Evolutionary conservation across 1,140 invertebrate genomes (phyloP), one percentile per base, ranked within the genome.

Genomic region (Lordiphosa mommai): DNA sequence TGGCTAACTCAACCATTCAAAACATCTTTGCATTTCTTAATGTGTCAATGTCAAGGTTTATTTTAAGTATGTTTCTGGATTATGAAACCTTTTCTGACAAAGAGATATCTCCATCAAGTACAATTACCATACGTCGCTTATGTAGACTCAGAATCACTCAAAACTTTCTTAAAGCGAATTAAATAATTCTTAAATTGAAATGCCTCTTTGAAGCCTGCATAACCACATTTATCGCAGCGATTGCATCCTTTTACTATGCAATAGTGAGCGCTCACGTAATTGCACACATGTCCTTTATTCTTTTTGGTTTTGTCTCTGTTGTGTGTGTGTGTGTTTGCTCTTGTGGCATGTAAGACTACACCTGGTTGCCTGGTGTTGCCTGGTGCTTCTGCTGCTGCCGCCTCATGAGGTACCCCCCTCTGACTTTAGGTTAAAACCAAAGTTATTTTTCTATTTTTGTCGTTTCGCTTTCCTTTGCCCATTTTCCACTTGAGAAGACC

Each of bases 401-500:
- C 32, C 3, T 27, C n/a, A 13, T 10, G 16, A 23, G 23, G 9
- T 20, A 10, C 30, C 63, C 61, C 50, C 61, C 63, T 34, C 36
- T 10, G 51, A 10, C 37, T 41, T 33, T 53, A 32, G 33, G 60
- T 63, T 63, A 66, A 49, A 44, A 57, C 51, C 61, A 66, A 48
- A 63, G 65, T 66, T 56, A 33, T 50, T 27, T 48, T 17, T 29
- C 50, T 57, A 66, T 66, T 65, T 56, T 32, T 56, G 37, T 23
- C 20, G 43, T 13, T 36, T 23, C 33, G 46, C 59, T 66, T 67
- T 50, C 58, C 52, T 52, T 32, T 50, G 49, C 66, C 40, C 53
- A 58, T 67, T 66, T 66, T 66, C 61, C 61, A 49, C 63, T 66
- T 43, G 63, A 66, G 10, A 30, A 44, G 63, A 66, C 51, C 20